Base-by-base conservation (phyloP, 2,888 invertebrate genomes). In the Entomobrya proxima region DNA sequence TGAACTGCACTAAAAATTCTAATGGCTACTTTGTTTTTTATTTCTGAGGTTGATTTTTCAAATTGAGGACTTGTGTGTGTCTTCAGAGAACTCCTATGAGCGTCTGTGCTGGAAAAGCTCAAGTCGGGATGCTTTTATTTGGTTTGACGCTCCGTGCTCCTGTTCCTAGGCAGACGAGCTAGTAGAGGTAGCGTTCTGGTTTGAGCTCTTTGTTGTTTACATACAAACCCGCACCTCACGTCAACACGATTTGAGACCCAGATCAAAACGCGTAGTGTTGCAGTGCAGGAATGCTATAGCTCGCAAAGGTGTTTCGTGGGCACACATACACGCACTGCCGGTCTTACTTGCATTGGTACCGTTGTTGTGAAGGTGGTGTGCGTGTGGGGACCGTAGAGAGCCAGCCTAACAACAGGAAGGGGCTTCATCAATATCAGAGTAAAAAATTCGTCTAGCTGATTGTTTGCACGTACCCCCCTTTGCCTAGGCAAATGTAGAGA, bases 381-480 rank as follows among this genome's bases (percentile, higher is more conserved):
- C 40, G 67, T 67, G 21, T 13, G 61, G 2, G n/a, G 30, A 32
- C 32, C 13, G 30, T 61, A 61, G 32, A 32, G 15, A 30, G 15
- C 5, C 0, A 40, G 13, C n/a, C 37, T 21, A 13, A 40, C 21
- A 35, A n/a, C 37, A 69, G 67, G 40, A 69, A 69, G 64, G 64
- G 13, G 1, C 30, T 61, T 32, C 61, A 13, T 61, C 2, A 47
- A 47, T 4, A 15, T 27, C 21, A 18, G n/a, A 3, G 74, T 50
- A 40, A 74, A 74, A 47, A 24, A 2, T 61, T 11, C n/a, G 74
- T 32, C 30, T 74, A 74, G 47, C 74, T 74, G 74, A 74, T 47
- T 50, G 15, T 30, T 74, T 13, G 74, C 74, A 74, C 74, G 74
- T 74, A 74, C n/a, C 21, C 40, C 32, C 24, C 21, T 79, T 79